Evolutionary conservation across 2,797 vertebrate species (phyloP).

Genomic region (Micrastur ruficollis): DNA sequence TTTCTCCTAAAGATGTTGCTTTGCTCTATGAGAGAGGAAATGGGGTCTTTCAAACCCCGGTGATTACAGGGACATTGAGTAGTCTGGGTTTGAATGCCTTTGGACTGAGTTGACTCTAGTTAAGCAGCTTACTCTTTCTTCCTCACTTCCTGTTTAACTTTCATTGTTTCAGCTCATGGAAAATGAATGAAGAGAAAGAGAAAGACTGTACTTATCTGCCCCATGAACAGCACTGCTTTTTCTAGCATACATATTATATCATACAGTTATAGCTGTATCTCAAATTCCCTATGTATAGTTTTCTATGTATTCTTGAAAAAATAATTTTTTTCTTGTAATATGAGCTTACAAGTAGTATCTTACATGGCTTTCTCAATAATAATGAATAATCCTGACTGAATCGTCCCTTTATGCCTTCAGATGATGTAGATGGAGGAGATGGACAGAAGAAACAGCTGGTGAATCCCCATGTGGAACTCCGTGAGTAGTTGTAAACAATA

Average conservation of each 20-base stretch:
- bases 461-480: conserved; percentile 95
- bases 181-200: not conserved
- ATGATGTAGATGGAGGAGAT: conserved; percentile 86
- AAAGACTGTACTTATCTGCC: not conserved
- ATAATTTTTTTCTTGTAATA: not conserved
- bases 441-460: conserved; percentile 90
- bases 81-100: not conserved
- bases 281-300: not conserved
- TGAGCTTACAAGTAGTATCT: not conserved
- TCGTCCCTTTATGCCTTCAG: conserved; percentile 71
- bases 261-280: not conserved
- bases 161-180: not conserved
- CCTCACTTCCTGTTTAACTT: not conserved
- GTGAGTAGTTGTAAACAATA: conserved; percentile 77
- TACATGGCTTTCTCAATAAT: not conserved
- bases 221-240: not conserved
- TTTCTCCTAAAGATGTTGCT: not conserved
- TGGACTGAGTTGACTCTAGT: not conserved
- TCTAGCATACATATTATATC: not conserved
- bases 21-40: not conserved
- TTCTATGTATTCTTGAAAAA: not conserved
- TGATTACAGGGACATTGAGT: not conserved
- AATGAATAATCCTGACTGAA: not conserved
- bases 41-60: not conserved
- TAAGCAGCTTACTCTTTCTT: not conserved